Conservation (phyloP, 1,140 invertebrate species). For the Littorina saxatilis region DNA sequence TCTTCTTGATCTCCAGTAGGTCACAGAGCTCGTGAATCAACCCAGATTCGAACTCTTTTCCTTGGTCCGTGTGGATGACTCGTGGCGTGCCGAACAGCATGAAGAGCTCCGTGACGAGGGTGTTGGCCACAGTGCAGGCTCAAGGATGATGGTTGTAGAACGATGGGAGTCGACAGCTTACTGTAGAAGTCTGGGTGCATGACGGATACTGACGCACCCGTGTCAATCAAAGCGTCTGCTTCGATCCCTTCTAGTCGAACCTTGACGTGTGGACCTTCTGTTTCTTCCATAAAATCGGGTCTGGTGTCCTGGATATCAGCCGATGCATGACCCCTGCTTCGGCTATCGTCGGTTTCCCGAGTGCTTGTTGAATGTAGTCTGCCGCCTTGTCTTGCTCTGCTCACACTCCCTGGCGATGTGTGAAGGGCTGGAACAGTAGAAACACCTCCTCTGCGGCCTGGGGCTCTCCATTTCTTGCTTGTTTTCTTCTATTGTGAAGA, state of each 20-base stretch:
- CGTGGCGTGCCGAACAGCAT: conserved; percentile 41
- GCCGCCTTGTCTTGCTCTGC: not conserved
- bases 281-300: not conserved
- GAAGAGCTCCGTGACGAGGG: conserved; percentile 50
- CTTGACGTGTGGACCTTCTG: not conserved
- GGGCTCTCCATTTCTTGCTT: not conserved
- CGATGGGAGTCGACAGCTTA: not conserved
- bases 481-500: not conserved
- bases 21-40: conserved; percentile 44
- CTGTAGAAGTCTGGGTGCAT: not conserved
- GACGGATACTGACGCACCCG: not conserved
- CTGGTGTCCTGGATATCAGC: not conserved
- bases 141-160: not conserved
- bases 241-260: not conserved
- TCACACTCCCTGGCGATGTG: not conserved
- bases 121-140: conserved; percentile 57
- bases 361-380: not conserved
- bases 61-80: conserved; percentile 50
- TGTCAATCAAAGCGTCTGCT: not conserved
- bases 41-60: conserved; percentile 41
- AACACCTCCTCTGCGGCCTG: not conserved
- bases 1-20: conserved; percentile 44
- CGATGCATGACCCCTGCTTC: not conserved
- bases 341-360: not conserved
- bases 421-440: not conserved